These are phyloP conservation scores for Sarcophaga variegata DNA, from an alignment of 2,888 invertebrate genomes.

Conservation along the genomic window DNA sequence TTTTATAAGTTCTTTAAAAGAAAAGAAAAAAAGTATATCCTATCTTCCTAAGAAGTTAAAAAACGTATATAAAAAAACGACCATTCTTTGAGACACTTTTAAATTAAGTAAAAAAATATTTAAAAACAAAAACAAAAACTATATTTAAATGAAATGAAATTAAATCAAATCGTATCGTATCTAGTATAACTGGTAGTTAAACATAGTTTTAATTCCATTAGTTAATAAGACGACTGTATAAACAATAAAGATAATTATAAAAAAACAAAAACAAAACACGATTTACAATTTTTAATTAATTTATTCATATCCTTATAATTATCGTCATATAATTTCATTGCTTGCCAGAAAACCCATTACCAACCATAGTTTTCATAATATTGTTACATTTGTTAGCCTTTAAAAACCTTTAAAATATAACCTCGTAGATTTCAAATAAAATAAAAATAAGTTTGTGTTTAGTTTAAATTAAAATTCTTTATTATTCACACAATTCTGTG, in stretches of 20 bases:
- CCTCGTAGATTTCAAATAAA: too few species aligned
- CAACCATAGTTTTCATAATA: too few species aligned
- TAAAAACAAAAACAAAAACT: background rate
- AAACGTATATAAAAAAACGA: background rate
- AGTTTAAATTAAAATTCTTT: too few species aligned
- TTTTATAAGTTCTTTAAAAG: background rate
- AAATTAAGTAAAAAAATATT: conserved; percentile 7
- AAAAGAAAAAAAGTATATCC: background rate
- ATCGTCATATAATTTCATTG: too few species aligned
- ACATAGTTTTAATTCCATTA: conserved; percentile 65
- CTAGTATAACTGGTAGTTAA: conserved; percentile 66
- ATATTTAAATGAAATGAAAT: too few species aligned
- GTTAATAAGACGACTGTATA: conserved; percentile 69
- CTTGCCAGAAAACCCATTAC: too few species aligned
- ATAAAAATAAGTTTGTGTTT: too few species aligned
- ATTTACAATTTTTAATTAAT: too few species aligned
- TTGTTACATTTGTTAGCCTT: too few species aligned
- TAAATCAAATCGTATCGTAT: conserved; percentile 48
- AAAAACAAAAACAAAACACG: background rate
- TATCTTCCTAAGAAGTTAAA: conserved; percentile 13
- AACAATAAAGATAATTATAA: conserved; percentile 51
- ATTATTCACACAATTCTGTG: too few species aligned
- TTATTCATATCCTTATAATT: too few species aligned
- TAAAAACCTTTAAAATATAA: too few species aligned
- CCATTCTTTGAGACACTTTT: conserved; percentile 30